These are phyloP conservation scores for Mormyrus iriodes DNA, from an alignment of 2,113 vertebrate genomes.

Conservation along the genomic window DNA sequence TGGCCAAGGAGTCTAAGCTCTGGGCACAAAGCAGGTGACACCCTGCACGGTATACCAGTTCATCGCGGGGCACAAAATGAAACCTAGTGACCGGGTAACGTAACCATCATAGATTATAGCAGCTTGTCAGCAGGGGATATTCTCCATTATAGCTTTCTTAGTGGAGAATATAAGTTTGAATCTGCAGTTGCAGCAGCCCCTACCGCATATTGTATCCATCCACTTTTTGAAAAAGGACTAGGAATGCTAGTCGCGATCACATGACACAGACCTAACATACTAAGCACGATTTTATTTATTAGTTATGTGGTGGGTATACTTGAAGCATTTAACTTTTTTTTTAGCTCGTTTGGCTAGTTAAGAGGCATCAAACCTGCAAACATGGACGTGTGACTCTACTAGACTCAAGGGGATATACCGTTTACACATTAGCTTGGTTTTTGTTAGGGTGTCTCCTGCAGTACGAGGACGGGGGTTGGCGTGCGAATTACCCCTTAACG, in stretches of 20 bases:
- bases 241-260: background rate
- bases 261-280: background rate
- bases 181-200: background rate
- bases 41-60: background rate
- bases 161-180: background rate
- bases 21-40: background rate
- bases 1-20: background rate
- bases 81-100: background rate
- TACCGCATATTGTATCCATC: background rate
- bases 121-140: background rate
- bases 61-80: background rate
- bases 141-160: too few relatives aligned
- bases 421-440: background rate
- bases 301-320: background rate
- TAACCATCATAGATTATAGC: background rate
- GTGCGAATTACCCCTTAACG: background rate
- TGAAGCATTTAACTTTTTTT: background rate
- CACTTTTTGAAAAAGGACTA: background rate
- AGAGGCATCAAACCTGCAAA: background rate
- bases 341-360: background rate
- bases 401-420: background rate
- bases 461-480: background rate
- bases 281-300: background rate
- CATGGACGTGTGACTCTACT: background rate
- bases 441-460: background rate